Evolutionary conservation across 2,113 vertebrate genomes (phyloP), one percentile per base, ranked within the genome.

Genomic region (Rhinopomastus cyanomelas): DNA sequence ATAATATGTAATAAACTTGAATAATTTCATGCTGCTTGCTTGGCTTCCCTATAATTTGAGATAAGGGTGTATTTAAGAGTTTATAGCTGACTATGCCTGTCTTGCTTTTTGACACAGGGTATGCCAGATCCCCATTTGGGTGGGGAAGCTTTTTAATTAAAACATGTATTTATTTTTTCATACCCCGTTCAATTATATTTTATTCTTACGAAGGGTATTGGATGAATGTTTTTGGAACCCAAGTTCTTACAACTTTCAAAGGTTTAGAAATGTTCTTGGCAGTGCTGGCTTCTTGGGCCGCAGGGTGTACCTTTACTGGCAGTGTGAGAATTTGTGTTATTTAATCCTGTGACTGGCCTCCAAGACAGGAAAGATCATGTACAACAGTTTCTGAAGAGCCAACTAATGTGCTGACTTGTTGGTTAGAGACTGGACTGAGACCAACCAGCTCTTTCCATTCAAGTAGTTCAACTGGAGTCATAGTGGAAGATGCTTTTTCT

Each of bases 91-190:
- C 4, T 76, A 29, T 26, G 36, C 29, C 3, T 74, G 27, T 64
- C 56, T 89, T 75, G 49, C 51, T 9, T 87, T 92, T 84, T 85
- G 74, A 57, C 27, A 30, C 7, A 4, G 42, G 10, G 8, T 32
- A 19, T 82, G 81, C 55, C 55, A 85, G 42, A 64, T 81, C 52
- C n/a, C 34, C 1, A 0, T 76, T 85, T 90, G 86, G 44, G 56
- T 68, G 66, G 46, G 39, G 69, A 68, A 48, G 26, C 51, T 88
- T 95, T 90, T 84, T 79, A 85, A 90, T 91, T 88, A 88, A 81
- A 93, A 32, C 11, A 3, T 14, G 0, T 9, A 11, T 75, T 86
- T 83, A n/a, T 69, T 67, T 75, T 59, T 85, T 69, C 53, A 49
- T 81, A 61, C 16, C 14, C 62, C 72, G 5, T 68, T 88, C n/a